phyloP scores from a whole-genome alignment of 2,797 vertebrate genomes.

The Xenops minutus region DNA sequence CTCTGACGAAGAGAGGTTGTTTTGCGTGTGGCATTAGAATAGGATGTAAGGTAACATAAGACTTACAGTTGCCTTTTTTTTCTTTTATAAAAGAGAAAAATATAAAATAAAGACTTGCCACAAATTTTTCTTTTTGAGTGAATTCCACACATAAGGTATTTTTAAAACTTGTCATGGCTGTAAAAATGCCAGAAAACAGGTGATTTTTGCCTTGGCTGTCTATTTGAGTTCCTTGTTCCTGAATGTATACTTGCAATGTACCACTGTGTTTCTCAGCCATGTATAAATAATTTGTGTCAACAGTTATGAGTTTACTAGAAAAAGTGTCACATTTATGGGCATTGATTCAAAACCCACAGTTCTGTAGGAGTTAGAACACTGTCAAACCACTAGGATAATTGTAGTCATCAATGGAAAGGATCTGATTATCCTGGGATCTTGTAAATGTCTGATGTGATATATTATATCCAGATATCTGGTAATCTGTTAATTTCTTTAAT shows the following conservation, averaged over 20 bases:
- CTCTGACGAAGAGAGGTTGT: background rate
- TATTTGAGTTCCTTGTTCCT: background rate
- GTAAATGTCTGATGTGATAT: conserved; percentile 1
- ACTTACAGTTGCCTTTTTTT: background rate
- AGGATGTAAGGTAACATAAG: background rate
- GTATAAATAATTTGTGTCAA: background rate
- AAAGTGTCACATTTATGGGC: background rate
- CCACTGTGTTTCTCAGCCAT: background rate
- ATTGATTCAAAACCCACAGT: background rate
- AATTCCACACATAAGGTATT: background rate
- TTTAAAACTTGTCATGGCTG: background rate
- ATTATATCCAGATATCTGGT: conserved; percentile 41
- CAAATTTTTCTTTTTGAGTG: background rate
- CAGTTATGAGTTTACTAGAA: background rate
- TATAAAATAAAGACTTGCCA: background rate
- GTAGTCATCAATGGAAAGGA: background rate
- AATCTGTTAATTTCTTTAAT: conserved; percentile 35
- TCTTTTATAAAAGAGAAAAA: background rate
- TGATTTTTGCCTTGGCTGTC: background rate
- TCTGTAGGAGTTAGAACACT: background rate
- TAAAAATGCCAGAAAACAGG: background rate
- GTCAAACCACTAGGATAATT: background rate
- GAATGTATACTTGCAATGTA: background rate
- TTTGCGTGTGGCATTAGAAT: background rate
- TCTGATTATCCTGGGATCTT: background rate